A percentile compares a stretch with the other conserved stretches of the same genome.
These are phyloP conservation scores for Poeciliopsis paucimaculata DNA, from an alignment of 2,797 vertebrate species.

Conservation along the genomic window DNA sequence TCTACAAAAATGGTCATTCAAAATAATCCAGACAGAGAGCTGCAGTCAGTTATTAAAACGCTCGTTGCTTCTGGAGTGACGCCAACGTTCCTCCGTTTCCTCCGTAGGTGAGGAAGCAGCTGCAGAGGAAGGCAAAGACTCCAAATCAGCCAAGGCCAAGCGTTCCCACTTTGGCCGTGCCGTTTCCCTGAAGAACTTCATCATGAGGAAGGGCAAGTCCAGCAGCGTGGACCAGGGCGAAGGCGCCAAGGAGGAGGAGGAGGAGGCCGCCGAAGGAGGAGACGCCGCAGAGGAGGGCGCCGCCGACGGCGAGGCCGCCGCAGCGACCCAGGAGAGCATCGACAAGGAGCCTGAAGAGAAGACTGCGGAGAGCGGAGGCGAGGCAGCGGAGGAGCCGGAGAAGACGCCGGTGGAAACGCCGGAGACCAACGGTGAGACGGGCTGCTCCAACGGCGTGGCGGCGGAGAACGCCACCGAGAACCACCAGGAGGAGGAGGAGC, in stretches of 20 bases:
- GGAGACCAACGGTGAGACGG: constrained; percentile 79
- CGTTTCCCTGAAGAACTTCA: constrained; percentile 86
- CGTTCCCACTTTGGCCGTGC: constrained; percentile 82
- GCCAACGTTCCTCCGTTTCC: neutral
- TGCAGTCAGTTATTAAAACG: neutral
- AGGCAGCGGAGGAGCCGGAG: constrained; percentile 43
- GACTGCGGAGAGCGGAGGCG: constrained; percentile 20
- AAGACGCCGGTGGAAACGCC: constrained; percentile 49
- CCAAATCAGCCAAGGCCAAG: constrained; percentile 80
- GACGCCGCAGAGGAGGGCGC: constrained; percentile 35
- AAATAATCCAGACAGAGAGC: neutral
- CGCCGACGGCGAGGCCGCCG: constrained; percentile 55
- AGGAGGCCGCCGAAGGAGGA: constrained; percentile 30
- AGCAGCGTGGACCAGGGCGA: constrained; percentile 79
- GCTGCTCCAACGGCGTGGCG: constrained; percentile 72
- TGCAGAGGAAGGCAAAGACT: constrained; percentile 80
- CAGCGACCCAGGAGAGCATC: constrained; percentile 53
- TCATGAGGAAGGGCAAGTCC: constrained; percentile 84
- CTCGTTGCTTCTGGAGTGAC: neutral
- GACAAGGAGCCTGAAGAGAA: constrained; percentile 44
- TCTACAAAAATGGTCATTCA: neutral
- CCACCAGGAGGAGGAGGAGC: constrained; percentile 71
- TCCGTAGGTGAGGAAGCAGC: constrained; percentile 74
- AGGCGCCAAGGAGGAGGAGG: constrained; percentile 69
- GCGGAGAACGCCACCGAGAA: constrained; percentile 77